Evolutionary conservation across 2,888 invertebrate genomes (phyloP).

Genomic region (Halictus ligatus): DNA sequence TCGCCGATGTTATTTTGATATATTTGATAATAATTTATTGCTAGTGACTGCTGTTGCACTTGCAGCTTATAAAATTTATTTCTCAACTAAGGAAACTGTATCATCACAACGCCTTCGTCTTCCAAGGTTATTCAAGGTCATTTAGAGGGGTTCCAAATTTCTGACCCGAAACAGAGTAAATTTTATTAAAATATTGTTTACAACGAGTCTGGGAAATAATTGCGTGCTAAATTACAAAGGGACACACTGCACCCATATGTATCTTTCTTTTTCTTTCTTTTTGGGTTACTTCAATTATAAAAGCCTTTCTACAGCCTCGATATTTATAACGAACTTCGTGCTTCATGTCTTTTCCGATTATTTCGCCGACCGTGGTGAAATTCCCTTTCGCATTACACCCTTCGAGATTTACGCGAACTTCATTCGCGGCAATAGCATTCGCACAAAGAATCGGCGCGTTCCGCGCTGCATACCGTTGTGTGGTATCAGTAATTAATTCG

Average conservation of each 20-base stretch:
- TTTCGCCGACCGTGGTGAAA: not conserved
- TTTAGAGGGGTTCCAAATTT: too few species aligned
- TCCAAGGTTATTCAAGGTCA: too few species aligned
- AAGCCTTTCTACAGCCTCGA: not conserved
- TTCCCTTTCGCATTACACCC: not conserved
- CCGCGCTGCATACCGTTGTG: slow-evolving; percentile 2
- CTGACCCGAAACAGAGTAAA: too few species aligned
- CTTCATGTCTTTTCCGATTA: not conserved
- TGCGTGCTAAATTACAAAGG: too few species aligned
- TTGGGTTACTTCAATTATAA: not conserved
- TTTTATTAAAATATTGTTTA: too few species aligned
- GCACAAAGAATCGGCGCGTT: slow-evolving; percentile 1
- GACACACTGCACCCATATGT: too few species aligned
- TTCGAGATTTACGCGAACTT: not conserved
- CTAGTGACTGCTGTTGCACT: not conserved
- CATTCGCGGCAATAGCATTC: not conserved
- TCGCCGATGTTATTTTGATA: too few species aligned
- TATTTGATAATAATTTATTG: too few species aligned
- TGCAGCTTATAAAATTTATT: not conserved
- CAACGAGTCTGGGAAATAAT: too few species aligned
- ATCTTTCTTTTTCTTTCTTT: not conserved
- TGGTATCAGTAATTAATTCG: slow-evolving; percentile 55
- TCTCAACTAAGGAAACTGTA: not conserved
- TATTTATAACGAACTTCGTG: not conserved
- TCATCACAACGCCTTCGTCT: not conserved